phyloP scores from a whole-genome alignment of 2,797 vertebrate species.

The Gymnoscopelus microlampas region DNA sequence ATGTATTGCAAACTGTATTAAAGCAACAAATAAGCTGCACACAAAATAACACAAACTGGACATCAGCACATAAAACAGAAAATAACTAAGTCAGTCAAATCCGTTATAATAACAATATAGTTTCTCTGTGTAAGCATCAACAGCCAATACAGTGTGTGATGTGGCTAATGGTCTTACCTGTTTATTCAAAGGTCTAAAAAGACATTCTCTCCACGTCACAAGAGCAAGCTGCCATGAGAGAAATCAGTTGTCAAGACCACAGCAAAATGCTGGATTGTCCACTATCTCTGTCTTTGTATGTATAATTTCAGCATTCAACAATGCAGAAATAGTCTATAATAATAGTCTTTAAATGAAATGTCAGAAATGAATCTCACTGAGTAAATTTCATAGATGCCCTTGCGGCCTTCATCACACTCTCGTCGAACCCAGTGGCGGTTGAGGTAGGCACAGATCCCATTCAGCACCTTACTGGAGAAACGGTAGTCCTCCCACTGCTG shows the following conservation, averaged over 20 bases:
- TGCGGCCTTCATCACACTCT: conserved; percentile 97
- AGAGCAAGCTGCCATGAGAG: conserved; percentile 88
- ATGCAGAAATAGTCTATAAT: too few species aligned
- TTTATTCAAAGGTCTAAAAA: conserved; percentile 98
- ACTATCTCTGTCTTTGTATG: too few species aligned
- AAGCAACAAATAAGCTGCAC: not conserved
- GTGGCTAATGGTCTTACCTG: conserved; percentile 81
- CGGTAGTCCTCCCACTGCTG: conserved; percentile 99
- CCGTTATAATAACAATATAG: not conserved
- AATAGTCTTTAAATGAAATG: too few species aligned
- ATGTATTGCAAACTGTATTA: not conserved
- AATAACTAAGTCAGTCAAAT: too few species aligned
- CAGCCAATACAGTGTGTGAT: too few species aligned
- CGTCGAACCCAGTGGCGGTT: conserved; percentile 98
- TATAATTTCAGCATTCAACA: too few species aligned
- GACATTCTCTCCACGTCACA: conserved; percentile 98
- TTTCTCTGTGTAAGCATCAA: not conserved
- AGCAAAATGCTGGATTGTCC: too few species aligned
- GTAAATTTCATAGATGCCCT: conserved; percentile 90
- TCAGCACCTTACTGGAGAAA: conserved; percentile 98
- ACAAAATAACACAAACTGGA: too few species aligned
- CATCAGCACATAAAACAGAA: too few species aligned
- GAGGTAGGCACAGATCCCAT: conserved; percentile 99
- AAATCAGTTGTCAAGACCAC: not conserved
- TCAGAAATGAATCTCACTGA: conserved; percentile 63